Base-by-base conservation (phyloP, 2,113 vertebrate genomes). In the Pollimyrus isidori region DNA sequence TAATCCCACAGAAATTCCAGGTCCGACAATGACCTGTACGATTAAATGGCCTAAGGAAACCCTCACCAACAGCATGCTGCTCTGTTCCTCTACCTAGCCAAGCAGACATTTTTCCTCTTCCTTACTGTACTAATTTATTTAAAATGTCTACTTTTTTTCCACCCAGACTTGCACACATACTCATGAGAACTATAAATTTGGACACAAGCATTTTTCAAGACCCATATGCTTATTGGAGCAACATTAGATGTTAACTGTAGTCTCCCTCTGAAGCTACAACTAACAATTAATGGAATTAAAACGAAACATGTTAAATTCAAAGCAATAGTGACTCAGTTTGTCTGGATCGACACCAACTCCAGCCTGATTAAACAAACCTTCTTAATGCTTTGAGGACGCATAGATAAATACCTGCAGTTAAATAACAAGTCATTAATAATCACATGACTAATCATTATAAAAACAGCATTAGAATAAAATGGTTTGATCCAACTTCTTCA, bases 51-150 rank as follows among this genome's bases (percentile, higher is more conserved):
- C 15, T 30, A 45, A 35, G 46, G 21, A 48, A 39, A 19, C 9
- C 65, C 62, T 10, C 42, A 0, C 62, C 7, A 23, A 49, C 62
- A 48, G 35, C 26, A 73, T n/a, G n/a, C 13, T 35, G 26, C 65
- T 73, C 62, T 82, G 19, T 35, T 30, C 30, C 62, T 1, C 26
- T 49, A 39, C 48, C 30, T 23, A 30, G 69, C 48, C 65, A 88
- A 49, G 58, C 21, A 23, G 23, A 49, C 42, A 17, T 45, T 80
- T 52, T 42, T 88, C 69, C 80, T 21, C 88, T 80, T 69, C 42
- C 62, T 50, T 88, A 88, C 48, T 88, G 69, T 53, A 53, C 26
- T 52, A 88, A 50, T 35, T 88, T 82, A 26, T 35, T 15, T 53
- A 30, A 69, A n/a, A 30, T 15, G 26, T 88, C 49, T 26, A 9